A percentile compares a stretch with the other conserved stretches of the same genome.
Conservation (phyloP, 30 jellyfish, hydroid and myxozoan genomes). For the Sanderia malayensis region DNA sequence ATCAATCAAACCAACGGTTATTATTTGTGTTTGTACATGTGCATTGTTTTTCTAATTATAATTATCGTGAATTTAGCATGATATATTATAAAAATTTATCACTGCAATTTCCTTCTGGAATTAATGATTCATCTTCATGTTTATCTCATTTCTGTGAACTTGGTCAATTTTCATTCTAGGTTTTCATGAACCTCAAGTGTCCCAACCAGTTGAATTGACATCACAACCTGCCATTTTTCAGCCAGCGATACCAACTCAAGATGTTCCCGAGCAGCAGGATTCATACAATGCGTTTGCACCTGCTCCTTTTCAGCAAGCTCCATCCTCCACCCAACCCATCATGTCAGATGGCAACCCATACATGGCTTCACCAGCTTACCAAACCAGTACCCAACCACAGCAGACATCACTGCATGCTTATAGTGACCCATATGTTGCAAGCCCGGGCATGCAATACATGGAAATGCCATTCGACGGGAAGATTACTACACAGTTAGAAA, state of each 20-base stretch:
- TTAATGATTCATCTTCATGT: background rate
- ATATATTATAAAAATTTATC: too few relatives aligned
- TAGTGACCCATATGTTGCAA: conserved; percentile 16
- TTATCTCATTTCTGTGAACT: background rate
- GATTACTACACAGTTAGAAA: background rate
- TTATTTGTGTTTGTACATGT: too few relatives aligned
- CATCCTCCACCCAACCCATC: background rate
- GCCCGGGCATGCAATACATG: conserved; percentile 74
- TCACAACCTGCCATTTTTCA: conserved; percentile 45
- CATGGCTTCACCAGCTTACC: conserved; percentile 12
- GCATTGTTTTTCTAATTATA: too few relatives aligned
- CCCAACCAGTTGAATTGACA: conserved; percentile 12
- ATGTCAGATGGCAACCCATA: conserved; percentile 19
- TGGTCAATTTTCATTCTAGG: background rate
- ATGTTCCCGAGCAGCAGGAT: background rate
- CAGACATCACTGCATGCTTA: background rate
- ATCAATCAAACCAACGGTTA: background rate
- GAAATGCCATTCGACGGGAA: conserved; percentile 46
- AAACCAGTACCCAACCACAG: conserved; percentile 5
- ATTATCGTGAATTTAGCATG: too few relatives aligned
- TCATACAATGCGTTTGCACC: conserved; percentile 22
- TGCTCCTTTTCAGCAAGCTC: conserved; percentile 16
- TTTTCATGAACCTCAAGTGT: background rate
- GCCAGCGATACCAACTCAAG: background rate
- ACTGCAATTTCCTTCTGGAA: too few relatives aligned